Conservation (phyloP, 2,113 vertebrate genomes). For the Heptranchias perlo region DNA sequence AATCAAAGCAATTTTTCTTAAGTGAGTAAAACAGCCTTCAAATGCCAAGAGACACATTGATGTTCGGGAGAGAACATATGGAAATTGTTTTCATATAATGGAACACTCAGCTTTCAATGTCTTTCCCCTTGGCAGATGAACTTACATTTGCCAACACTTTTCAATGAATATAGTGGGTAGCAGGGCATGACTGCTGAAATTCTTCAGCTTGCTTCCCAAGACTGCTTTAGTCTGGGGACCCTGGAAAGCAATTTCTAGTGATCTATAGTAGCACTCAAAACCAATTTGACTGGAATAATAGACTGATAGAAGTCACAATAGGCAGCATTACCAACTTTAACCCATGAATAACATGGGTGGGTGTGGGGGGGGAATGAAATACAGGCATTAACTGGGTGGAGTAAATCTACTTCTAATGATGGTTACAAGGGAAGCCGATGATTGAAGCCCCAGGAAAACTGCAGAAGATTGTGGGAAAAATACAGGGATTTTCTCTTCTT, state of each 20-base stretch:
- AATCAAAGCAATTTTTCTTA: not conserved
- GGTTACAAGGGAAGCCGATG: not conserved
- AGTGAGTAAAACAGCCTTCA: not conserved
- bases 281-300: constrained; percentile 9
- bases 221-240: not conserved
- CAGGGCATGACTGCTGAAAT: not conserved
- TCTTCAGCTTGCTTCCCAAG: not conserved
- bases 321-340: not conserved
- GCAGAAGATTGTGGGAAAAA: not conserved
- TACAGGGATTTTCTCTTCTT: not conserved
- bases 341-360: not conserved
- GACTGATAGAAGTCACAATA: not conserved
- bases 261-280: not conserved
- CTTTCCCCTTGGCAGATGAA: constrained; percentile 11
- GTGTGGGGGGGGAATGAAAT: not conserved
- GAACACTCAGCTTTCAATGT: not conserved
- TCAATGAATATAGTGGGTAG: not conserved
- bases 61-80: not conserved
- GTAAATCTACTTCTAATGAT: no score
- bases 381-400: not conserved
- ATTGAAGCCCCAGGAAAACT: not conserved
- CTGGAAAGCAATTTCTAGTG: not conserved
- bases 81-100: constrained; percentile 8
- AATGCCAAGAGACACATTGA: not conserved
- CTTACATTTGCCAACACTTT: not conserved